A percentile compares a stretch with the other conserved stretches of the same genome.
Evolutionary conservation across 1,140 invertebrate species (phyloP).

Genomic region (Luehdorfia chinensis): DNA sequence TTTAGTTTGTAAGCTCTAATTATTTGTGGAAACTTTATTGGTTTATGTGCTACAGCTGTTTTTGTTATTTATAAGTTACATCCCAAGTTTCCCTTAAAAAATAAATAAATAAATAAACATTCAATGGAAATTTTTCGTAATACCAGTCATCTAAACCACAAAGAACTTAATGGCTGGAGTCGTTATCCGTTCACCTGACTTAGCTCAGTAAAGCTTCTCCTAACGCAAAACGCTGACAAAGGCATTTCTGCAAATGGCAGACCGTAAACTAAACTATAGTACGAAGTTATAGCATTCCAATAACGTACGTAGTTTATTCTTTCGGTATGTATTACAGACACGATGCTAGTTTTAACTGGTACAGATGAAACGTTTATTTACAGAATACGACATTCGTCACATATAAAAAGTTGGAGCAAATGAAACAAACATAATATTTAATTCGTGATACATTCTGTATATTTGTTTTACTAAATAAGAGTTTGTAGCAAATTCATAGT

Average conservation of each 20-base stretch:
- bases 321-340: conserved; percentile 1
- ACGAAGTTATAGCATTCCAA: conserved; percentile 10
- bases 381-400: neutral
- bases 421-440: neutral
- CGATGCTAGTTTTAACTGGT: too few species aligned
- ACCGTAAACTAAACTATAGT: conserved; percentile 13
- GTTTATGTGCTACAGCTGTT: too few species aligned
- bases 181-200: conserved; percentile 15
- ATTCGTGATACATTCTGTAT: neutral
- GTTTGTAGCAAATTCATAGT: too few species aligned
- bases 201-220: conserved; percentile 9
- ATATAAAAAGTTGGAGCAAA: conserved; percentile 7
- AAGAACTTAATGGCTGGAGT: conserved; percentile 8
- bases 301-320: conserved; percentile 12
- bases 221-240: conserved; percentile 13
- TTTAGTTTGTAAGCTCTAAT: too few species aligned
- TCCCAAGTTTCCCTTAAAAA: too few species aligned
- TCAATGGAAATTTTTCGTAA: too few species aligned
- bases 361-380: conserved; percentile 6
- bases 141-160: too few species aligned
- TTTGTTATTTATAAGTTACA: too few species aligned
- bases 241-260: conserved; percentile 15
- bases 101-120: too few species aligned
- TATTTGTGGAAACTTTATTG: too few species aligned
- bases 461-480: too few species aligned